These are phyloP conservation scores for Drosophila erecta DNA, from an alignment of 1,140 invertebrate genomes.

Conservation along the genomic window DNA sequence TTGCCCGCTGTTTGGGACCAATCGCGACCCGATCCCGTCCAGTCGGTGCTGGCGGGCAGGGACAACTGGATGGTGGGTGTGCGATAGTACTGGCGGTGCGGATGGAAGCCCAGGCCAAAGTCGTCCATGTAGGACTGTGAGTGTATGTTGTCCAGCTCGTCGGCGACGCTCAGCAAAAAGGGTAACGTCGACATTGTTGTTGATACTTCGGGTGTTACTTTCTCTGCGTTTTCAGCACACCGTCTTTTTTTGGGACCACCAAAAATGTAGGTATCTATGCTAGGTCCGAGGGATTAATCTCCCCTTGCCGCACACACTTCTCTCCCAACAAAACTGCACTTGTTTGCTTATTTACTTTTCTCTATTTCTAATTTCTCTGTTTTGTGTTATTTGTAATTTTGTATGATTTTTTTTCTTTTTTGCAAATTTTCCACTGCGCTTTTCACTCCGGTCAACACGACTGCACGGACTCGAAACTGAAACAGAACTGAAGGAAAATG, in stretches of 20 bases:
- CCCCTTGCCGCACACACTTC: background rate
- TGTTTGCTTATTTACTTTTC: slow-evolving; percentile 47
- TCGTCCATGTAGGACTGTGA: slow-evolving; percentile 82
- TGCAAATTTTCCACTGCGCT: slow-evolving; percentile 26
- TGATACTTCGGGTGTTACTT: slow-evolving; percentile 14
- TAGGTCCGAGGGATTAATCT: slow-evolving; percentile 39
- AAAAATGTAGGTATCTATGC: slow-evolving; percentile 64
- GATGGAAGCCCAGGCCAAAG: slow-evolving; percentile 83
- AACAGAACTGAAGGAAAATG: slow-evolving; percentile 76
- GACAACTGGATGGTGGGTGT: slow-evolving; percentile 80
- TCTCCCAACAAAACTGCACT: slow-evolving; percentile 25
- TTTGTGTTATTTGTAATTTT: background rate
- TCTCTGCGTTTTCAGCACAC: slow-evolving; percentile 49
- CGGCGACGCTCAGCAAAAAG: slow-evolving; percentile 80
- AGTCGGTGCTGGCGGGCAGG: slow-evolving; percentile 78
- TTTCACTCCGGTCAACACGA: slow-evolving; percentile 54
- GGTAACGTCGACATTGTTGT: slow-evolving; percentile 81
- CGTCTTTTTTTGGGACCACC: slow-evolving; percentile 22
- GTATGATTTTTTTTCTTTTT: background rate
- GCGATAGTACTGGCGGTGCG: slow-evolving; percentile 80
- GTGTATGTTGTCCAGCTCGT: slow-evolving; percentile 83
- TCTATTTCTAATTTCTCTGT: slow-evolving; percentile 24
- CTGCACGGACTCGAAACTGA: slow-evolving; percentile 77
- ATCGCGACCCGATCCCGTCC: slow-evolving; percentile 57
- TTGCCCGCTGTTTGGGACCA: slow-evolving; percentile 36